Conservation (phyloP, 2,797 vertebrate species). For the Chiroxiphia lanceolata region DNA sequence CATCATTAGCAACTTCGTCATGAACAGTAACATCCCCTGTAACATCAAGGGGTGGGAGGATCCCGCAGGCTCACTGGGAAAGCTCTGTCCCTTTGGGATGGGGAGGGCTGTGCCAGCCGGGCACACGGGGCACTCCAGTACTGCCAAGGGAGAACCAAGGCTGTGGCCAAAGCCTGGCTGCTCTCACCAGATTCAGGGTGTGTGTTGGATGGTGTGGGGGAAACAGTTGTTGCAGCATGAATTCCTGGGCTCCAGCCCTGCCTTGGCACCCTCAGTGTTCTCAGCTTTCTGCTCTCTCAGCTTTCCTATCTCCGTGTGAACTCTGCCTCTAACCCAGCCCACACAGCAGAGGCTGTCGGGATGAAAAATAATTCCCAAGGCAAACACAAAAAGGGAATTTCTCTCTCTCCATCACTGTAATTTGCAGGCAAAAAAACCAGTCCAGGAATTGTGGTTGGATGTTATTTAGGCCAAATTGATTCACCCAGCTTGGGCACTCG, state of each 20-base stretch:
- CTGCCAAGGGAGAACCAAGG: neutral
- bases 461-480: neutral
- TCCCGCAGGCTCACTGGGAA: neutral
- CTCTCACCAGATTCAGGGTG: accelerated
- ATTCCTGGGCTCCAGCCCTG: neutral
- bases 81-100: accelerated
- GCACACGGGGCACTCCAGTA: accelerated
- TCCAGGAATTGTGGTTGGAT: neutral
- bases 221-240: accelerated
- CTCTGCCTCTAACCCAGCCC: neutral
- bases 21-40: neutral
- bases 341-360: neutral
- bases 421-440: neutral
- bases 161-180: neutral
- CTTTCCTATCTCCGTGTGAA: accelerated
- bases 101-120: neutral
- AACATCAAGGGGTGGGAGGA: accelerated
- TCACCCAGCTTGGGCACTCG: neutral
- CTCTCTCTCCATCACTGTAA: neutral
- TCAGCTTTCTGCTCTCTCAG: neutral
- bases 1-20: accelerated
- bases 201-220: accelerated
- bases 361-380: neutral
- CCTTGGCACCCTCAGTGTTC: accelerated
- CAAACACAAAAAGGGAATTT: neutral